These are phyloP conservation scores for Oreochromis spilurus DNA, from an alignment of 2,113 vertebrate species.

Conservation along the genomic window DNA sequence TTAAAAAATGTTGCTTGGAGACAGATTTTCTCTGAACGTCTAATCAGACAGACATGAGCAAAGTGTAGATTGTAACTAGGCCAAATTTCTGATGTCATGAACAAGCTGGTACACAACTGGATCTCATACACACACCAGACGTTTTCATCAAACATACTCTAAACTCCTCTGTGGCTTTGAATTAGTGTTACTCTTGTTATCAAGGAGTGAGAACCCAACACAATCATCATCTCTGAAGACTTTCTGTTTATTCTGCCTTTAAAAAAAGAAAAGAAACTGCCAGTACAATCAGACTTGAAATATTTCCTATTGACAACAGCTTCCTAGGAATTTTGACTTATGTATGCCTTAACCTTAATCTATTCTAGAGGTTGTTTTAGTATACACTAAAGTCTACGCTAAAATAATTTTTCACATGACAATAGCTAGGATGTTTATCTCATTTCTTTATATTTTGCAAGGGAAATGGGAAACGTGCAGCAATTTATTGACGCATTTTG, in stretches of 20 bases:
- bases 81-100: conserved; percentile 55
- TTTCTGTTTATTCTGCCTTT: neutral
- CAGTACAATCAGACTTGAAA: neutral
- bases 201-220: neutral
- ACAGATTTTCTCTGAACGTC: conserved; percentile 24
- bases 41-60: conserved; percentile 19
- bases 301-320: neutral
- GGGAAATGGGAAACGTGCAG: neutral
- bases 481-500: neutral
- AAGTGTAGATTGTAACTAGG: conserved; percentile 18
- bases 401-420: neutral
- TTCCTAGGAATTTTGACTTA: neutral
- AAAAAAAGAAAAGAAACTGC: neutral
- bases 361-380: neutral
- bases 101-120: conserved; percentile 17
- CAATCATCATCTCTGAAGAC: neutral
- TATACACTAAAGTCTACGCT: neutral
- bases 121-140: conserved; percentile 29
- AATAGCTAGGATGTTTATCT: neutral
- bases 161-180: neutral
- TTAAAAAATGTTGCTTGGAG: conserved; percentile 40
- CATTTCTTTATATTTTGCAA: neutral
- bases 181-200: neutral
- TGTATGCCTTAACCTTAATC: neutral
- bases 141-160: neutral